Base-by-base conservation (phyloP, 2,113 vertebrate genomes). In the Paracanthobrama guichenoti region DNA sequence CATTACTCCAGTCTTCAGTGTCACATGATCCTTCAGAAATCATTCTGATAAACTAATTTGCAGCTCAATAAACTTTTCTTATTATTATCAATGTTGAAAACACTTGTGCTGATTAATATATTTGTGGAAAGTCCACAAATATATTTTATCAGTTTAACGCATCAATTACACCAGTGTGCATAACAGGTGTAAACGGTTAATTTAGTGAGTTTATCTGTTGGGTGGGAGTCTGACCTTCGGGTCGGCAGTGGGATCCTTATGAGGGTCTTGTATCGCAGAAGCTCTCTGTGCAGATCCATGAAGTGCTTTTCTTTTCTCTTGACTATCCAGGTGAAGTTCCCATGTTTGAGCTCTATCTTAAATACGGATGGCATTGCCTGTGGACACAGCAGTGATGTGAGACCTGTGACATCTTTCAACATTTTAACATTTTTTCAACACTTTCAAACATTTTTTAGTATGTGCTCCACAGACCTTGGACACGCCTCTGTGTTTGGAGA, bases 231-330 rank as follows among this genome's bases (percentile, higher is more conserved):
- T 82, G 50, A 99, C 98, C 97, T 98, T 91, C 94, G 96, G 10
- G 96, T 96, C 5, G 98, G 98, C 89, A 99, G 95, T 0, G 97
- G 98, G 79, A 99, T 97, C 90, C 96, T 96, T 86, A 98, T 95
- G 0, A 99, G 95, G 82, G 98, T 96, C 94, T 99, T 99, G 92
- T 98, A 99, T 20, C 96, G 95, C 81, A 97, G 93, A 82, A 99
- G 94, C 88, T 99, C 97, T 91, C 96, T 93, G 90, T 99, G 97
- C 50, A 99, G 95, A 71, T 99, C 98, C 91, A 98, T 92, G 89
- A 99, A 99, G 90, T 99, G 97, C 75, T 98, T 99, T 92, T 96
- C 97, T 90, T 99, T 99, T 89, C 97, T 96, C 91, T 98, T 99
- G 18, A 99, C 95, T 24, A 96, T 82, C 98, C 98, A 99, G 28